These are phyloP conservation scores for Centropus bengalensis DNA, from an alignment of 2,113 vertebrate genomes.

Conservation along the genomic window DNA sequence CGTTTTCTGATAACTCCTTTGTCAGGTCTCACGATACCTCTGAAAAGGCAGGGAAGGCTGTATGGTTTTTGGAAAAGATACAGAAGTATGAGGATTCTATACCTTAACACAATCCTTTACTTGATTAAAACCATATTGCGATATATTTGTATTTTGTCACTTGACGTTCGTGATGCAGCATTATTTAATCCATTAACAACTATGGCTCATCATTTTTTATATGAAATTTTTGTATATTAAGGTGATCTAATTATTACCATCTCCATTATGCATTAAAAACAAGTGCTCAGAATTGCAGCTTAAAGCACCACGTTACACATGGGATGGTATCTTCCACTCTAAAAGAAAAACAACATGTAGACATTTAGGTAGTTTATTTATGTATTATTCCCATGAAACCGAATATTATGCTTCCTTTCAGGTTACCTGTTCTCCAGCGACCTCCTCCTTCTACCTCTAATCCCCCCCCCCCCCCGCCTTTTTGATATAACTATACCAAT, in stretches of 20 bases:
- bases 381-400: neutral
- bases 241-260: neutral
- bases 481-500: neutral
- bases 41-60: neutral
- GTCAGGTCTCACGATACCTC: neutral
- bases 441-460: neutral
- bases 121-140: neutral
- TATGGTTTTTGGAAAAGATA: neutral
- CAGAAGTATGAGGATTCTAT: neutral
- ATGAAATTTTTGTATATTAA: neutral
- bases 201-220: neutral
- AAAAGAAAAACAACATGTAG: neutral
- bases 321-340: neutral
- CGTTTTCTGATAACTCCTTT: neutral
- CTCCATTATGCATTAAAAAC: neutral
- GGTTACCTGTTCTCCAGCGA: neutral
- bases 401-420: neutral
- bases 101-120: neutral
- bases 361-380: neutral
- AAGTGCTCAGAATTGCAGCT: neutral
- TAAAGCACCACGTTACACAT: neutral
- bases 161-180: rapidly evolving
- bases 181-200: neutral
- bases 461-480: too few relatives aligned
- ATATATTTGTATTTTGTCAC: neutral